A percentile compares a stretch with the other conserved stretches of the same genome.
Evolutionary conservation across 2,888 invertebrate species (phyloP).

Genomic region (Mythimna lalbum): DNA sequence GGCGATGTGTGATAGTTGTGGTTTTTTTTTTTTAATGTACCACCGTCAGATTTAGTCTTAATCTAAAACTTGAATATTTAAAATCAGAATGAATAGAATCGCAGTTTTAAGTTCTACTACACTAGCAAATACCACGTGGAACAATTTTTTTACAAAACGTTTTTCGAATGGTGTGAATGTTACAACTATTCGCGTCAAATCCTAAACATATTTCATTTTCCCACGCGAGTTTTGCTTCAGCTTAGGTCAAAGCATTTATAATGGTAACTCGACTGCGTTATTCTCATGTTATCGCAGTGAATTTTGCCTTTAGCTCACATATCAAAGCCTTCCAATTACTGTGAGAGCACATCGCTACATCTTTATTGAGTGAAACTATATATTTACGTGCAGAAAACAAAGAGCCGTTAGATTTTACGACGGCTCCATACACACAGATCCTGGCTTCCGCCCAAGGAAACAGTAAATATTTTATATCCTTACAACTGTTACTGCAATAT

Average conservation of each 20-base stretch:
- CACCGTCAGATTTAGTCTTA: no score
- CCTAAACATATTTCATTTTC: not conserved
- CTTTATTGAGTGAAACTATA: slow-evolving; percentile 26
- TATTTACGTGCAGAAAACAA: slow-evolving; percentile 25
- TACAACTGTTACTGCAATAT: slow-evolving; percentile 3
- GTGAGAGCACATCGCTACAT: slow-evolving; percentile 10
- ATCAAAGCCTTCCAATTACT: slow-evolving; percentile 37
- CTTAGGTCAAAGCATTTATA: no score
- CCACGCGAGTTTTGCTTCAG: no score
- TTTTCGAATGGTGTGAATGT: not conserved
- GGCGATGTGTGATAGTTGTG: no score
- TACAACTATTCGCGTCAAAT: not conserved
- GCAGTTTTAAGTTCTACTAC: not conserved
- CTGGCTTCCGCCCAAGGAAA: slow-evolving; percentile 39
- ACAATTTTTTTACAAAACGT: no score
- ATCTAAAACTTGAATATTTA: no score
- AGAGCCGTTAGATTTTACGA: slow-evolving; percentile 38
- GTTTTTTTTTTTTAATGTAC: no score
- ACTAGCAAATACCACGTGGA: no score
- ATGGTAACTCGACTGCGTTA: not conserved
- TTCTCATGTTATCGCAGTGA: not conserved
- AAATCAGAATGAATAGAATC: no score
- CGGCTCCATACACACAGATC: slow-evolving; percentile 6
- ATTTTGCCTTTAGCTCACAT: not conserved
- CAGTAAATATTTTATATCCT: slow-evolving; percentile 31